Conservation (phyloP, 2,888 invertebrate genomes). For the Serripes groenlandicus region DNA sequence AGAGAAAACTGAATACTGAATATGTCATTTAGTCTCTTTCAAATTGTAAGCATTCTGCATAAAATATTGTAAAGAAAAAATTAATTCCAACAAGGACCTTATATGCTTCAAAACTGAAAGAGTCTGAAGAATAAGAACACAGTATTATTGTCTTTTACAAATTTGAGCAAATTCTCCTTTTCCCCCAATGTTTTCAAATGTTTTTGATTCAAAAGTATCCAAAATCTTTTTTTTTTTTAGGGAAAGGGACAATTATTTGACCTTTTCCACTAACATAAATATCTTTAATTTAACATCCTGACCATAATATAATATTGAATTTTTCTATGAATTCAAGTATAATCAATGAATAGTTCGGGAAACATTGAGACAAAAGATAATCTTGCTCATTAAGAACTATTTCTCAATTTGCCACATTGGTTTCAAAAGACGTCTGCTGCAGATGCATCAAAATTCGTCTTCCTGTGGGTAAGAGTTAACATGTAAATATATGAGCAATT, state of each 20-base stretch:
- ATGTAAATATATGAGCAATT: not conserved
- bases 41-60: not conserved
- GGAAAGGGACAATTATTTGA: not conserved
- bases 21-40: not conserved
- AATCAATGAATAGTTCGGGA: not conserved
- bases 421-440: not conserved
- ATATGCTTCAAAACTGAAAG: not conserved
- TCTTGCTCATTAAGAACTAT: no score
- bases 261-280: not conserved
- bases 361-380: not conserved
- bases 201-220: not conserved
- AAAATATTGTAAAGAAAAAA: not conserved
- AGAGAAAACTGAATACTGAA: not conserved
- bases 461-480: not conserved
- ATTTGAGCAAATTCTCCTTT: not conserved
- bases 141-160: not conserved
- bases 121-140: no score
- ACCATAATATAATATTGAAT: not conserved
- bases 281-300: not conserved
- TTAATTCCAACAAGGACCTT: not conserved
- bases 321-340: not conserved
- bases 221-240: not conserved
- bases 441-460: not conserved
- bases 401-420: not conserved
- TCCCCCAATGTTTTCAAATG: not conserved